A percentile compares a stretch with the other conserved stretches of the same genome.
phyloP scores from a whole-genome alignment of 2,888 invertebrate species.

The Beris morrisii region DNA sequence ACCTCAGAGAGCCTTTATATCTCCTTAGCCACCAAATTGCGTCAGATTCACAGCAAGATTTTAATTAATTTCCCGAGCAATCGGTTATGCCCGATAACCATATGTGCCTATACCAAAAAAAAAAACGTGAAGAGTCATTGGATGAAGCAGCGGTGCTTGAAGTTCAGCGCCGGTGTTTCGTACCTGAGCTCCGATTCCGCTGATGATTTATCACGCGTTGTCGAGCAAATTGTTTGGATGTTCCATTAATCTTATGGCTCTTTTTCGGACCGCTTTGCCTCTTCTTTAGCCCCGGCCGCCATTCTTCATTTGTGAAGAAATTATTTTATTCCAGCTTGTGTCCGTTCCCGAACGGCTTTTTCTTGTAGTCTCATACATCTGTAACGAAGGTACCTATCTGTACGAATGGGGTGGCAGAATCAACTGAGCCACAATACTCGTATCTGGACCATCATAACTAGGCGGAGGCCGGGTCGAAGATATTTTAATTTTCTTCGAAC shows the following conservation, averaged over 20 bases:
- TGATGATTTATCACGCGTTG: slow-evolving; percentile 43
- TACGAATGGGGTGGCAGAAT: not conserved
- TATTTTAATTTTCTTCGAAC: slow-evolving; percentile 32
- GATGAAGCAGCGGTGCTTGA: not conserved
- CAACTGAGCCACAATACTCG: not conserved
- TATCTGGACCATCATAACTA: not conserved
- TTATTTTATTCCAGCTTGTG: slow-evolving; percentile 22
- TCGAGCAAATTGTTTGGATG: slow-evolving; percentile 43
- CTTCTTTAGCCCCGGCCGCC: slow-evolving; percentile 11
- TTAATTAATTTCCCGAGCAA: slow-evolving; percentile 29
- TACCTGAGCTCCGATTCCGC: slow-evolving; percentile 37
- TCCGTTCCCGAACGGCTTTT: slow-evolving; percentile 4
- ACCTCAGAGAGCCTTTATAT: not conserved
- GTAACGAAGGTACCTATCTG: not conserved
- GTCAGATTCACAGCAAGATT: slow-evolving; percentile 33
- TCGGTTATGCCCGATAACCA: not conserved
- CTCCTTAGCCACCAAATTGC: slow-evolving; percentile 27
- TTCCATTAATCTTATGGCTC: slow-evolving; percentile 38
- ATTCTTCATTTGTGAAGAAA: slow-evolving; percentile 26
- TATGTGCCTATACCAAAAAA: not conserved
- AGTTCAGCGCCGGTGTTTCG: slow-evolving; percentile 8
- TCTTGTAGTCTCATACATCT: not conserved
- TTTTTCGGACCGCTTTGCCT: slow-evolving; percentile 25
- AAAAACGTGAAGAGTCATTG: not conserved
- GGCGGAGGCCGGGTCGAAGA: slow-evolving; percentile 5